phyloP scores from a whole-genome alignment of 2,113 vertebrate species.

The Grus americana region DNA sequence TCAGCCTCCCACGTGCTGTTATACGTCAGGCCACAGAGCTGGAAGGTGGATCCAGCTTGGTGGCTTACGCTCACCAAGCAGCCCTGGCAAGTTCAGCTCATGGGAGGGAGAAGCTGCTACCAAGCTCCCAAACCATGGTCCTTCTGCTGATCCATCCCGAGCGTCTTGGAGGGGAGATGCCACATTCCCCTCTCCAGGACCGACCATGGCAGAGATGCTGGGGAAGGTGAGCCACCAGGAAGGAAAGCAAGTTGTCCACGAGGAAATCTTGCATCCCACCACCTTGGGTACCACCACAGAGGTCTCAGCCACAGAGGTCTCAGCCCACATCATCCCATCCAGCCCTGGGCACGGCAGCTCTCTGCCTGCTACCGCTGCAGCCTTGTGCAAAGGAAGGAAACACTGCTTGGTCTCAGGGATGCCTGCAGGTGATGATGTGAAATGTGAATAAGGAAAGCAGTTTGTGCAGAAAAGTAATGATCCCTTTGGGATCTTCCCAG shows the following conservation, averaged over 20 bases:
- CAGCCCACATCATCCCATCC: background rate
- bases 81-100: background rate
- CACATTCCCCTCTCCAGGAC: background rate
- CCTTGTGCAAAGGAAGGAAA: background rate
- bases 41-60: background rate
- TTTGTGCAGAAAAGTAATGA: conserved; percentile 46
- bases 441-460: conserved; percentile 45
- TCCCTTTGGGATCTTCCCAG: conserved; percentile 49
- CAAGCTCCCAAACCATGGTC: accelerated
- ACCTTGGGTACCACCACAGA: background rate
- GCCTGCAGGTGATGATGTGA: conserved; percentile 50
- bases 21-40: background rate
- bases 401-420: background rate
- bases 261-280: background rate
- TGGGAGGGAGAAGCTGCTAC: background rate
- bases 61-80: background rate
- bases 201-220: background rate
- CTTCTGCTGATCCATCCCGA: background rate
- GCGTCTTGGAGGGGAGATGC: background rate
- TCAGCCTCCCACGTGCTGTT: background rate
- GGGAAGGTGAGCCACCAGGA: background rate
- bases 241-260: accelerated
- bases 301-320: background rate
- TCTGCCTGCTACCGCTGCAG: background rate
- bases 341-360: background rate